Evolutionary conservation across 1,140 invertebrate genomes (phyloP), one percentile per base, ranked within the genome.

Genomic region (Platyura marginata): DNA sequence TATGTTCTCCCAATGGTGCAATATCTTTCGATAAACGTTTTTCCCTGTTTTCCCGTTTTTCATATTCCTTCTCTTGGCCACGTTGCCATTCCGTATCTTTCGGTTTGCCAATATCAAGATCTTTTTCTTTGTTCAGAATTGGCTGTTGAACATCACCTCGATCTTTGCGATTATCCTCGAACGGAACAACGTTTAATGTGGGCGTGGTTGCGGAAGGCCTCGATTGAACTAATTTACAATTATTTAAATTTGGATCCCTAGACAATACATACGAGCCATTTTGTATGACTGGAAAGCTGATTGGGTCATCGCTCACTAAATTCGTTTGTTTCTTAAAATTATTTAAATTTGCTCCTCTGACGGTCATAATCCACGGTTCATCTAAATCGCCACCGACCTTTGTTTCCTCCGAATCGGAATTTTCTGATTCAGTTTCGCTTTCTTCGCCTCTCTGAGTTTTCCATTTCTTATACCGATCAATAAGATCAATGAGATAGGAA

Each of bases 401-500:
- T 39, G 81, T 78, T 55, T 87, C 84, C 59, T 86, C 81, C 84
- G 83, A 89, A 65, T 93, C 89, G 36, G 86, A 91, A 66, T 90
- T 89, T 64, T 91, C 90, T 49, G 88, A 92, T 64, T 95, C 91
- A 11, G 85, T 90, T 65, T 93, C 90, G 49, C 84, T 91, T 59
- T 91, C 84, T 53, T 88, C 86, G 54, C 81, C 88, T 52, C 85
- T 75, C 50, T 86, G 82, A 41, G 80, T 74, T 65, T 91, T 92
- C 86, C 89, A 97, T 58, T 90, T 88, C 67, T 93, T 93, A 67
- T 88, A 94, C 62, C 88, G 78, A 68, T 93, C 89, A 61, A 94
- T 94, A 48, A 94, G 69, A 65, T 95, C 91, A 60, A 92, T 87
- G 61, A 94, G 67, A 68, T 92, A 93, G 36, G 88, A 88, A 67